phyloP scores from a whole-genome alignment of 2,113 vertebrate species.

The Microtus ochrogaster region DNA sequence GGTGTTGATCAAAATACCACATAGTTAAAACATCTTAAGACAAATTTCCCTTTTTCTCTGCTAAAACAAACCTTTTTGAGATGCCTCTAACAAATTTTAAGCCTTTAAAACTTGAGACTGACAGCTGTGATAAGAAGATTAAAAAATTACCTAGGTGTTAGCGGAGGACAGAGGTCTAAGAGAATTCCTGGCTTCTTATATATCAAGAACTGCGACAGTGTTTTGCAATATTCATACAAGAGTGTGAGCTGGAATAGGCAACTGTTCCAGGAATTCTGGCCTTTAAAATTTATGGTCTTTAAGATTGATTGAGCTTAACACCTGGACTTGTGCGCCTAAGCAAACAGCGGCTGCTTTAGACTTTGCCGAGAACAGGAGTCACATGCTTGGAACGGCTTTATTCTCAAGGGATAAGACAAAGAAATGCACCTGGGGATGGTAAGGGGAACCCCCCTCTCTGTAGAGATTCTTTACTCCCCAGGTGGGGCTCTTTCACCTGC shows the following conservation, averaged over 20 bases:
- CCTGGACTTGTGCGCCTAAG: slow-evolving; percentile 27
- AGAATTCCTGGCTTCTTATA: slow-evolving; percentile 8
- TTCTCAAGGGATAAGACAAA: slow-evolving; percentile 54
- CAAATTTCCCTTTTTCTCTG: neutral
- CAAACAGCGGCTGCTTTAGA: slow-evolving; percentile 29
- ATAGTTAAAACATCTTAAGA: neutral
- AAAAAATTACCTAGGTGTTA: neutral
- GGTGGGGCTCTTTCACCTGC: neutral
- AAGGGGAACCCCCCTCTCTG: slow-evolving; percentile 30
- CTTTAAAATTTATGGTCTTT: slow-evolving; percentile 62
- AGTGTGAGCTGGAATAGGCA: slow-evolving; percentile 45
- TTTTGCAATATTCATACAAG: slow-evolving; percentile 40
- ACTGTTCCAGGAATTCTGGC: slow-evolving; percentile 47
- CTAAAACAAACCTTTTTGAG: neutral
- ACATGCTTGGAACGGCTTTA: slow-evolving; percentile 8
- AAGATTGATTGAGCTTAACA: slow-evolving; percentile 58
- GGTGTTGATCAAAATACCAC: slow-evolving; percentile 22
- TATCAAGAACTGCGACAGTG: neutral
- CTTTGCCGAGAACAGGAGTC: slow-evolving; percentile 13
- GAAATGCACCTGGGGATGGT: slow-evolving; percentile 30
- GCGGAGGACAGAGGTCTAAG: neutral
- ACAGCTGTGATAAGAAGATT: neutral
- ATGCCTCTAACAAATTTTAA: neutral
- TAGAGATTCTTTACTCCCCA: slow-evolving; percentile 26
- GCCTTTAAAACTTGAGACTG: slow-evolving; percentile 9